Evolutionary conservation across 2,113 vertebrate genomes (phyloP).

Genomic region (Cairina moschata): DNA sequence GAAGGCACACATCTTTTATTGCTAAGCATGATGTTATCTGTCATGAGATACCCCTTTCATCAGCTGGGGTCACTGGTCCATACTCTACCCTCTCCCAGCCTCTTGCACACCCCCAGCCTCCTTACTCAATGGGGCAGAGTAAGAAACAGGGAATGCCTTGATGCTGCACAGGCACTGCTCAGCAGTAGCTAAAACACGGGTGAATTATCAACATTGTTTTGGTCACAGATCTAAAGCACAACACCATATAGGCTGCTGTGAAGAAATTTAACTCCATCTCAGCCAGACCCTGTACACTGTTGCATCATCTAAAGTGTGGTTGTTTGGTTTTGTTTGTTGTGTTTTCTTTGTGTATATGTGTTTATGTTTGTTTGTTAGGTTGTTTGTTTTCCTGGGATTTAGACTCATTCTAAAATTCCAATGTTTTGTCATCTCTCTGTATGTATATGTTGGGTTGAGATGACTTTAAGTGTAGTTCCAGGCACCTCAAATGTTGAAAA

Average conservation of each 20-base stretch:
- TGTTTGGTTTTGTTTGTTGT: neutral
- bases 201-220: neutral
- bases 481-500: neutral
- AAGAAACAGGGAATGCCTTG: neutral
- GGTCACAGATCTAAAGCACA: neutral
- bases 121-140: fast-evolving
- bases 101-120: neutral
- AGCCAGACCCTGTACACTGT: neutral
- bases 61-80: neutral
- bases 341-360: too few species aligned
- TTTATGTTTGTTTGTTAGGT: neutral
- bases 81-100: neutral
- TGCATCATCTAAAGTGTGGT: neutral
- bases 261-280: neutral
- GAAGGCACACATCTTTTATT: neutral
- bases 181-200: neutral
- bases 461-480: neutral
- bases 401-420: neutral
- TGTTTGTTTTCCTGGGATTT: neutral
- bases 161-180: neutral
- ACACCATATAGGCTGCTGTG: neutral
- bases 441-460: neutral
- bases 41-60: neutral
- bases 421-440: neutral
- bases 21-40: neutral